phyloP scores from a whole-genome alignment of 2,888 invertebrate species.

The Polylopha cassiicola region DNA sequence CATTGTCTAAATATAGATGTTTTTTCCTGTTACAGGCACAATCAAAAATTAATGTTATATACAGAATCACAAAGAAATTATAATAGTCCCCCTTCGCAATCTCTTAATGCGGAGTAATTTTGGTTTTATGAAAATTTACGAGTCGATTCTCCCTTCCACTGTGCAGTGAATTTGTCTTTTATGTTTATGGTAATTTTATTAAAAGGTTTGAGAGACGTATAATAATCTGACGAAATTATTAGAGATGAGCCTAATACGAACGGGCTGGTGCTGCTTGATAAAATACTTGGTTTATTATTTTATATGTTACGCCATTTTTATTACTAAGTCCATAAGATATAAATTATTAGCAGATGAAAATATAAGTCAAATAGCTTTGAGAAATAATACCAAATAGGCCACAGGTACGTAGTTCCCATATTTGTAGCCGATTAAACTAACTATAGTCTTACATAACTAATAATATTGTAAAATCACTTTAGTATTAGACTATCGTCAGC shows the following conservation, averaged over 20 bases:
- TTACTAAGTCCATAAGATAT: no score
- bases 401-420: no score
- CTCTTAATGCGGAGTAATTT: constrained; percentile 43
- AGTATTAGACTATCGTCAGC: no score
- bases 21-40: constrained; percentile 1
- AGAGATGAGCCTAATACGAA: constrained; percentile 9
- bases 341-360: no score
- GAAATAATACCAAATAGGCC: no score
- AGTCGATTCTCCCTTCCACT: constrained; percentile 26
- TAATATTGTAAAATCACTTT: no score
- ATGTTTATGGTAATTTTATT: constrained; percentile 54
- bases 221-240: constrained; percentile 1
- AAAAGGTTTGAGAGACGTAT: constrained; percentile 40
- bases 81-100: constrained; percentile 25
- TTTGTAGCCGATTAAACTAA: no score
- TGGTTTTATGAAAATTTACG: constrained; percentile 37
- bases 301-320: no score
- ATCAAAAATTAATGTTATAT: background rate
- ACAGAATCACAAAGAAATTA: constrained; percentile 2
- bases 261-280: constrained; percentile 10
- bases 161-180: constrained; percentile 36
- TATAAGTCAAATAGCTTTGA: no score
- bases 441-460: no score
- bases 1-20: background rate
- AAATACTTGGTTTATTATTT: no score